Base-by-base conservation (phyloP, 2,113 vertebrate genomes). In the Carassius carassius region DNA sequence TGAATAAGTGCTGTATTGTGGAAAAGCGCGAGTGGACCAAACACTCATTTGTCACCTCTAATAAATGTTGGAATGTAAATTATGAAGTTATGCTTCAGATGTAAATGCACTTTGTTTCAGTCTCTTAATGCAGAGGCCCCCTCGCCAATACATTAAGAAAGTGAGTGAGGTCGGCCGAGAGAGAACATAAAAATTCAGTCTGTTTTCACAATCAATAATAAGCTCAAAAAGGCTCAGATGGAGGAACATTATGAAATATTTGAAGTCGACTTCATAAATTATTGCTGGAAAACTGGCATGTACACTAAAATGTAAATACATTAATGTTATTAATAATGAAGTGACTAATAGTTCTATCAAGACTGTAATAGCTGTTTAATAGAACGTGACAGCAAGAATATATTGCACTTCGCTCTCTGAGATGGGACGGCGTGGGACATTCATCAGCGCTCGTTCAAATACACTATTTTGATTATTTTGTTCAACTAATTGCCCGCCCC, bases 271-370 rank as follows among this genome's bases (percentile, higher is more conserved):
- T 96, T 98, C 96, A 98, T 99, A 97, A 98, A 99, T 98, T 99
- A 98, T 98, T 95, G 96, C 95, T 96, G 96, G 97, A 97, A 99
- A 99, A 98, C 96, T 95, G 95, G 95, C 97, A 96, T 98, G 98
- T 97, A 97, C 95, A 97, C 97, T 96, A 96, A 99, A 99, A 99
- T 98, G 96, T 99, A 97, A 98, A 99, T 98, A 98, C 97, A 99
- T 98, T 98, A 98, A 97, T 98, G 97, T 97, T 97, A 97, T 98
- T 99, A 98, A 98, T 98, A 99, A 99, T 97, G 97, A 97, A 98
- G 97, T 96, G 97, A 97, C 97, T 98, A 97, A 95, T 95, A 94
- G 93, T 95, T 95, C 94, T 93, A 94, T 95, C 94, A 95, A 83
- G 93, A 92, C 92, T 92, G 92, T 94, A 95, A 95, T 95, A 94